phyloP scores from a whole-genome alignment of 2,797 vertebrate genomes.

The Danio kyathit region DNA sequence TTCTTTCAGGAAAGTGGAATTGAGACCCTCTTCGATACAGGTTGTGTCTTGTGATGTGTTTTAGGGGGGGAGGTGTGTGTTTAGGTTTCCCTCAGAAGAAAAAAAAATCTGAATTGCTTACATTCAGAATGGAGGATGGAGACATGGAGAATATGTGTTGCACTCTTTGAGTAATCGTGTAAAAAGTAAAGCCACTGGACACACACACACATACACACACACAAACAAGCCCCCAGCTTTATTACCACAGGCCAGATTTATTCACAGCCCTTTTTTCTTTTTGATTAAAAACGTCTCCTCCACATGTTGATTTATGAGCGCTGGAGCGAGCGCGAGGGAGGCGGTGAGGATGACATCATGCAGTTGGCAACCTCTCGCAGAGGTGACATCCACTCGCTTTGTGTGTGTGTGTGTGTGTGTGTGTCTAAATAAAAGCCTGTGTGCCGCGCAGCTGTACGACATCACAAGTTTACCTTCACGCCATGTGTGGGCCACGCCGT shows the following conservation, averaged over 20 bases:
- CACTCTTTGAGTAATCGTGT: constrained; percentile 37
- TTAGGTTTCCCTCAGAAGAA: too few species aligned
- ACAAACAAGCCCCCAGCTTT: constrained; percentile 60
- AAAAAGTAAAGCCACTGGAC: constrained; percentile 32
- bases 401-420: constrained; percentile 49
- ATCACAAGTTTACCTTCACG: constrained; percentile 3
- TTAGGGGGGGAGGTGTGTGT: too few species aligned
- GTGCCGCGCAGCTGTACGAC: constrained; percentile 19
- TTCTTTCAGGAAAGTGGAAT: too few species aligned
- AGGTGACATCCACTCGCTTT: constrained; percentile 58
- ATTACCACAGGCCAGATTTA: constrained; percentile 73
- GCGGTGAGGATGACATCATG: constrained; percentile 77
- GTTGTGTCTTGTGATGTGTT: too few species aligned
- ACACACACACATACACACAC: constrained; percentile 45
- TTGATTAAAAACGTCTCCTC: constrained; percentile 83
- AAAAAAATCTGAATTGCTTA: too few species aligned
- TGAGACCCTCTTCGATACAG: too few species aligned
- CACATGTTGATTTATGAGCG: constrained; percentile 77
- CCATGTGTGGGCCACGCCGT: constrained; percentile 19
- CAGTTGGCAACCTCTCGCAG: constrained; percentile 66
- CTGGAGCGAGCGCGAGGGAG: constrained; percentile 46
- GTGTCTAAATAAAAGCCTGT: constrained; percentile 7
- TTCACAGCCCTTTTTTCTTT: constrained; percentile 77
- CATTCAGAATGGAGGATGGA: too few species aligned
- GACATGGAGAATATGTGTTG: neutral